Evolutionary conservation across 2,797 vertebrate genomes (phyloP), one percentile per base, ranked within the genome.

Genomic region (Darevskia nairensis): DNA sequence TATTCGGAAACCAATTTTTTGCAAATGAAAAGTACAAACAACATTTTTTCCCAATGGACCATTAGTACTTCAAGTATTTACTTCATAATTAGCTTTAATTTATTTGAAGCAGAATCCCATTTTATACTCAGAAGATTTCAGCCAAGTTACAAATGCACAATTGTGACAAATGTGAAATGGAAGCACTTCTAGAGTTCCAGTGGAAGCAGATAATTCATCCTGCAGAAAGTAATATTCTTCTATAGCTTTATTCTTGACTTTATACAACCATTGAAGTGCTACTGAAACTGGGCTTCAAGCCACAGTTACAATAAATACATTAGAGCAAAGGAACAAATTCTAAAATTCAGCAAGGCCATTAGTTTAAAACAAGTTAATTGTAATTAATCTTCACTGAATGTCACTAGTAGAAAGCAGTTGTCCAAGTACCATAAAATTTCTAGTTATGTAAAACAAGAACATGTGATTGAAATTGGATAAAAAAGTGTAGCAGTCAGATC

Each of bases 171-270:
- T 61, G n/a, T 88, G 89, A 91, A 90, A 61, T 86, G 71, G 55
- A 90, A 11, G 77, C 59, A 88, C 80, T 88, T 91, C 82, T 80
- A 92, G n/a, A 78, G 69, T 25, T 90, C 84, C 77, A 89, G 23
- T 46, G 77, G 86, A 92, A 94, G 91, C 1, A 91, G 25, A 71
- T 88, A 92, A 78, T 93, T 91, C 23, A 89, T 25, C 39, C 85
- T 90, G 89, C 79, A 89, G 86, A 88, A 68, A 91, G 88, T 8
- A 89, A 74, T 80, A 44, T 50, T 86, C 44, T 91, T 92, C 44
- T 88, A 93, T 0, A 10, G 71, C 88, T 95, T 95, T 93, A 94
- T 92, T 91, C 79, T 80, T 61, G 75, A 35, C 85, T 88, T 87
- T 80, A 89, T 69, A 81, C 75, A 88, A 88, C 0, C 79, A 25